Percentiles rank a stretch among this genome's conserved stretches.
Conservation (phyloP, 2,888 invertebrate genomes). For the Oligia fasciuncula region DNA sequence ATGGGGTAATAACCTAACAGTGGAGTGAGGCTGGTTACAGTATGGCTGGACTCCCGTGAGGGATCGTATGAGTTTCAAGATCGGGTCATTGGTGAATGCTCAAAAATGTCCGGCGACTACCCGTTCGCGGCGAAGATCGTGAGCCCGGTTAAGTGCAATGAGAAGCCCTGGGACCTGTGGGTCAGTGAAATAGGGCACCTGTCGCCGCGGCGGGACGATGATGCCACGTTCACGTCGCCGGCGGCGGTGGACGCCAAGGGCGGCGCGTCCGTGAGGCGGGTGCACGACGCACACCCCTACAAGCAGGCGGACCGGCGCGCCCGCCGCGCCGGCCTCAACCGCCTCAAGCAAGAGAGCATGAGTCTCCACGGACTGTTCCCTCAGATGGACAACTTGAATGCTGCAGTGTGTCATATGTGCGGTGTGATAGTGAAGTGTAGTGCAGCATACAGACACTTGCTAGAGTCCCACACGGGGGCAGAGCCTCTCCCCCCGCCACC, state of each 20-base stretch:
- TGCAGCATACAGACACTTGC: slow-evolving; percentile 93
- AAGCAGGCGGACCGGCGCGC: slow-evolving; percentile 76
- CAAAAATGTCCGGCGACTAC: slow-evolving; percentile 87
- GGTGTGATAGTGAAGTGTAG: slow-evolving; percentile 94
- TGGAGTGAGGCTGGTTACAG: slow-evolving; percentile 82
- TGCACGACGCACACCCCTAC: slow-evolving; percentile 78
- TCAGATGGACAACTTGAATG: slow-evolving; percentile 93
- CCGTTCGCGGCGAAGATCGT: slow-evolving; percentile 84
- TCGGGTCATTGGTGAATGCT: slow-evolving; percentile 75
- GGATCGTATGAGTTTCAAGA: slow-evolving; percentile 74
- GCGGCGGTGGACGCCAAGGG: slow-evolving; percentile 79
- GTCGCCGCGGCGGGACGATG: slow-evolving; percentile 86
- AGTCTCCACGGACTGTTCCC: slow-evolving; percentile 94
- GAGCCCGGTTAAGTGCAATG: slow-evolving; percentile 87
- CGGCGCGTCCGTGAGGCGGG: slow-evolving; percentile 75
- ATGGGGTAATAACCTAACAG: slow-evolving; percentile 90
- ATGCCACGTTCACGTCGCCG: slow-evolving; percentile 77
- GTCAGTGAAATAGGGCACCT: slow-evolving; percentile 87
- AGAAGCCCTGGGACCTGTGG: slow-evolving; percentile 89
- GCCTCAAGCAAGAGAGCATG: slow-evolving; percentile 91
- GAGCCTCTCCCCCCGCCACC: slow-evolving; percentile 87
- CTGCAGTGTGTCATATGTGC: slow-evolving; percentile 94
- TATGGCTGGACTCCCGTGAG: slow-evolving; percentile 86
- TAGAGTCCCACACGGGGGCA: slow-evolving; percentile 87
- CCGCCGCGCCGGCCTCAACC: slow-evolving; percentile 87